phyloP scores from a whole-genome alignment of 2,113 vertebrate species.

The Leptocoma aspasia region DNA sequence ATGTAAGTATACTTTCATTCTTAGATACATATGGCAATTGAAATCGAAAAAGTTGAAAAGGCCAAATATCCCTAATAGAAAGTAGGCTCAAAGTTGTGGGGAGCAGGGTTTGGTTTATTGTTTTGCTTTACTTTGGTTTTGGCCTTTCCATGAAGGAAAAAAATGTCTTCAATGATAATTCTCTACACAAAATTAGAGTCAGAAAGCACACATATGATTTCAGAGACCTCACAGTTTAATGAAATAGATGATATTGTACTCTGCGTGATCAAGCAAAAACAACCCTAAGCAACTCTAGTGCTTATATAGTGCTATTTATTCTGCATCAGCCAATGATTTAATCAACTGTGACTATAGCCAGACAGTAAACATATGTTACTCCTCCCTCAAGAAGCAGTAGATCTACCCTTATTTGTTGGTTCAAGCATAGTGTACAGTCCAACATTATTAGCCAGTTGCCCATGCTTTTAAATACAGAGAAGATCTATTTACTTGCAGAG shows the following conservation, averaged over 20 bases:
- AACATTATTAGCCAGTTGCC: constrained; percentile 8
- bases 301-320: neutral
- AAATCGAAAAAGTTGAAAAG: neutral
- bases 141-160: neutral
- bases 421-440: neutral
- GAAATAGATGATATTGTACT: neutral
- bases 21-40: neutral
- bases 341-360: constrained; percentile 38
- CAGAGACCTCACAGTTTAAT: neutral
- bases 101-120: rapidly evolving
- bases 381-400: constrained; percentile 2
- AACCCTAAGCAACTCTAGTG: neutral
- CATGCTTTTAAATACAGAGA: constrained; percentile 14
- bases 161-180: neutral
- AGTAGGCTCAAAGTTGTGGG: neutral
- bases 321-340: constrained; percentile 36
- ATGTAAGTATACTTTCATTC: neutral
- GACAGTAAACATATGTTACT: constrained; percentile 24
- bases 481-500: neutral
- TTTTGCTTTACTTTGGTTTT: neutral
- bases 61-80: neutral
- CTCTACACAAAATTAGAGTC: neutral
- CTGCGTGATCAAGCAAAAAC: neutral
- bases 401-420: constrained; percentile 42
- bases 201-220: neutral